Evolutionary conservation across 2,797 vertebrate species (phyloP).

Genomic region (Enteromius mattozi): DNA sequence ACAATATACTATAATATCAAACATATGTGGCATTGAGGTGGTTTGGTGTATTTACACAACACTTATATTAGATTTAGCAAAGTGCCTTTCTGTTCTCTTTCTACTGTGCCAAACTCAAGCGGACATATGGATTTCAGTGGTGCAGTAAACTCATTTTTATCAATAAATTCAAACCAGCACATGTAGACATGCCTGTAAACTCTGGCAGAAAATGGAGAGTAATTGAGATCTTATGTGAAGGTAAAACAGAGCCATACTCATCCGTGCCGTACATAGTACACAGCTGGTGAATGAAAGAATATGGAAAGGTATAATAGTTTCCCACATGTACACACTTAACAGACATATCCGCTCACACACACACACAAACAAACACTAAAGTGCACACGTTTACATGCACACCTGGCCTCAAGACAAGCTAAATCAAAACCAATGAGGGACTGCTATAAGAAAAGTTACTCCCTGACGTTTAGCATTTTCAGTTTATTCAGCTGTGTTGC

Average conservation of each 20-base stretch:
- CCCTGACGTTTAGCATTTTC: slow-evolving; percentile 52
- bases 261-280: slow-evolving; percentile 40
- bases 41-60: slow-evolving; percentile 44
- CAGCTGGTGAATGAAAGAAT: slow-evolving; percentile 47
- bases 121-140: slow-evolving; percentile 47
- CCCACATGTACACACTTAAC: slow-evolving; percentile 33
- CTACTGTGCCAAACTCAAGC: slow-evolving; percentile 46
- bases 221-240: slow-evolving; percentile 61
- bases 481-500: slow-evolving; percentile 48
- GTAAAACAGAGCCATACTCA: slow-evolving; percentile 39
- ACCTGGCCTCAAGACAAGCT: slow-evolving; percentile 50
- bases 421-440: slow-evolving; percentile 52
- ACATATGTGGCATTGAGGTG: slow-evolving; percentile 38
- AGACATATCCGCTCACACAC: background rate
- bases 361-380: slow-evolving; percentile 27
- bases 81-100: slow-evolving; percentile 49
- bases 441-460: slow-evolving; percentile 45
- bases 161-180: slow-evolving; percentile 58
- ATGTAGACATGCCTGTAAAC: slow-evolving; percentile 60
- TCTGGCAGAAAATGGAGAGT: slow-evolving; percentile 54
- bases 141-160: slow-evolving; percentile 54
- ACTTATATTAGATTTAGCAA: slow-evolving; percentile 51
- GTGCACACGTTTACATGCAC: slow-evolving; percentile 21
- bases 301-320: slow-evolving; percentile 49
- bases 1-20: slow-evolving; percentile 36